Percentiles rank a stretch among this genome's conserved stretches.
Evolutionary conservation across 2,113 vertebrate species (phyloP).

Genomic region (Xenus cinereus): DNA sequence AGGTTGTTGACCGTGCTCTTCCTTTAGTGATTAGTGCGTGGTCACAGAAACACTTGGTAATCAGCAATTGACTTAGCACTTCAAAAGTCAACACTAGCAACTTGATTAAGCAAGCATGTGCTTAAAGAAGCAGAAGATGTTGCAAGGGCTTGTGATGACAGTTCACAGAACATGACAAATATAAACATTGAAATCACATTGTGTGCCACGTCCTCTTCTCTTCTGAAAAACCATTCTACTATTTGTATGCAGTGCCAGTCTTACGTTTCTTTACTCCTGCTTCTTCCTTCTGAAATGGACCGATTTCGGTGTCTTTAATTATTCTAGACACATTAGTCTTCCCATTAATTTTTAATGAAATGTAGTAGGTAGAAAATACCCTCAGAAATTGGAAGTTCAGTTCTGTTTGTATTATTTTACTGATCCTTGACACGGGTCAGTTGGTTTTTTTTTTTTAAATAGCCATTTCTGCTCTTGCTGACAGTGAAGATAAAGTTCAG

Average conservation of each 20-base stretch:
- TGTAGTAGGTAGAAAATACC: background rate
- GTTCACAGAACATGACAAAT: background rate
- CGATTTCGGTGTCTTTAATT: background rate
- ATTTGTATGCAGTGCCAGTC: background rate
- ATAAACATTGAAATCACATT: accelerated
- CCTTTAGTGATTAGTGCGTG: background rate
- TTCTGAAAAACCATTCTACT: background rate
- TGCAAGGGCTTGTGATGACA: background rate
- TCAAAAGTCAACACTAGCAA: background rate
- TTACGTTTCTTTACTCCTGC: background rate
- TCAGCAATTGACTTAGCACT: background rate
- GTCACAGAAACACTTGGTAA: background rate
- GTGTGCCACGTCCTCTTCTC: background rate
- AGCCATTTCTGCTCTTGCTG: background rate
- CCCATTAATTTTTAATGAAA: background rate
- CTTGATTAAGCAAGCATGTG: background rate
- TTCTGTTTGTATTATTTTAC: background rate
- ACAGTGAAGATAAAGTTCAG: background rate
- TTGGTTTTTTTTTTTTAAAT: background rate
- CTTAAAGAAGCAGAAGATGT: background rate
- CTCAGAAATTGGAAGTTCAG: background rate
- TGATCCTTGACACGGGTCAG: background rate
- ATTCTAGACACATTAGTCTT: background rate
- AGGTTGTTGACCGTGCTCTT: background rate
- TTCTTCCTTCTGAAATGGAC: background rate